A percentile compares a stretch with the other conserved stretches of the same genome.
phyloP scores from a whole-genome alignment of 2,113 vertebrate species.

The Nasalis larvatus region DNA sequence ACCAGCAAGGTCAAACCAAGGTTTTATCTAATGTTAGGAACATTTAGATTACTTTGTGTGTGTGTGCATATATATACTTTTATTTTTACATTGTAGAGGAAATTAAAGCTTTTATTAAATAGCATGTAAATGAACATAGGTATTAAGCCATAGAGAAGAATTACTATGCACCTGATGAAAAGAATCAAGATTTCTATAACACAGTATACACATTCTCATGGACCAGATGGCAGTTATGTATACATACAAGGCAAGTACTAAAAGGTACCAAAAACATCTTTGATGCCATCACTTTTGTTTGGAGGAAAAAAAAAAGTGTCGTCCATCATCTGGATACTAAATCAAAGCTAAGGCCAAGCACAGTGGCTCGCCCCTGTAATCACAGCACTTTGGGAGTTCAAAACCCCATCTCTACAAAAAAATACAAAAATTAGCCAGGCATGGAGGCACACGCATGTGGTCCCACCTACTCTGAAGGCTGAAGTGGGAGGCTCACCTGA shows the following conservation, averaged over 20 bases:
- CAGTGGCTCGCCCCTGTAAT: too few relatives aligned
- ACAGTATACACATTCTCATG: background rate
- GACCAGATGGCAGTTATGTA: background rate
- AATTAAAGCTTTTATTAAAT: background rate
- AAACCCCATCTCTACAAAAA: too few relatives aligned
- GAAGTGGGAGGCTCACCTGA: too few relatives aligned
- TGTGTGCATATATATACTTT: background rate
- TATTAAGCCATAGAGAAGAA: background rate
- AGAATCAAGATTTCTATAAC: conserved; percentile 8
- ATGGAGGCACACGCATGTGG: too few relatives aligned
- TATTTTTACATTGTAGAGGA: conserved; percentile 15
- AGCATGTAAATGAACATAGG: background rate
- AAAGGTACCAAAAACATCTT: background rate
- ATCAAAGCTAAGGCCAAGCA: background rate
- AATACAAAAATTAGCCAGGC: too few relatives aligned
- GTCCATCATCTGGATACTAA: background rate
- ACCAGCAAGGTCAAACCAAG: background rate
- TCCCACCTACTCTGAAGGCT: too few relatives aligned
- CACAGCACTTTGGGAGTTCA: too few relatives aligned
- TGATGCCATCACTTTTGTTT: background rate
- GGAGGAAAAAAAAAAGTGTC: background rate
- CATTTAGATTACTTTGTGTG: background rate
- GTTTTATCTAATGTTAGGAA: background rate
- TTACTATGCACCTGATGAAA: background rate
- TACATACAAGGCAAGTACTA: background rate